Evolutionary conservation across 2,888 invertebrate species (phyloP).

Genomic region (Eristalis tenax): DNA sequence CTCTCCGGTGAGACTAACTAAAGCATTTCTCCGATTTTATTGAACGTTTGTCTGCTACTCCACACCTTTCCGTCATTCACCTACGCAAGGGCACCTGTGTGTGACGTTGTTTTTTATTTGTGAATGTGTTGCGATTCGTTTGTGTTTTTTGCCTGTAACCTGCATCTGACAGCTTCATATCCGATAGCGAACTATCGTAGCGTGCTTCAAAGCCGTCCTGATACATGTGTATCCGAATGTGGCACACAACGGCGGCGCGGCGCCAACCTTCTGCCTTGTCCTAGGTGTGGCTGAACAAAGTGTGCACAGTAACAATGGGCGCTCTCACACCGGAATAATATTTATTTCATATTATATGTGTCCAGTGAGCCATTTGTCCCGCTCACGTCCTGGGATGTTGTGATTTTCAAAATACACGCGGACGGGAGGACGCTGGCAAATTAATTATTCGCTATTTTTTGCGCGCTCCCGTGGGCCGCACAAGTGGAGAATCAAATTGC

Average conservation of each 20-base stretch:
- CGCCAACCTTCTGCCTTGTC: neutral
- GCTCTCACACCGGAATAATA: slow-evolving; percentile 43
- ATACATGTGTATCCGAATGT: neutral
- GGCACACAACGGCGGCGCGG: neutral
- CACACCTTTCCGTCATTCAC: neutral
- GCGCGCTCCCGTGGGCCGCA: neutral
- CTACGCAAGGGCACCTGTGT: slow-evolving; percentile 29
- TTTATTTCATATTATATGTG: slow-evolving; percentile 39
- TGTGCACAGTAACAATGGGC: slow-evolving; percentile 7
- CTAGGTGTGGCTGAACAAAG: slow-evolving; percentile 22
- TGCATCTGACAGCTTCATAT: slow-evolving; percentile 59
- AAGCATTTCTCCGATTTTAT: slow-evolving; percentile 30
- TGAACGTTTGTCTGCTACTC: slow-evolving; percentile 50
- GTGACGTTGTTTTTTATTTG: neutral
- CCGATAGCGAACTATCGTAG: slow-evolving; percentile 39
- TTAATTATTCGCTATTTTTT: slow-evolving; percentile 49
- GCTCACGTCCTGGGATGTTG: neutral
- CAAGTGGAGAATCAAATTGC: slow-evolving; percentile 42
- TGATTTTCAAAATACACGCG: slow-evolving; percentile 32
- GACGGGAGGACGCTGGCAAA: slow-evolving; percentile 18
- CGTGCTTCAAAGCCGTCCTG: neutral
- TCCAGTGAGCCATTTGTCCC: slow-evolving; percentile 26
- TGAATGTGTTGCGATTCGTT: slow-evolving; percentile 18
- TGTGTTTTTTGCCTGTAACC: neutral
- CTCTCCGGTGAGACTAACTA: neutral